A percentile compares a stretch with the other conserved stretches of the same genome.
Conservation (phyloP, 92 coral and sea anemone genomes). For the Isaurus tuberculatus region DNA sequence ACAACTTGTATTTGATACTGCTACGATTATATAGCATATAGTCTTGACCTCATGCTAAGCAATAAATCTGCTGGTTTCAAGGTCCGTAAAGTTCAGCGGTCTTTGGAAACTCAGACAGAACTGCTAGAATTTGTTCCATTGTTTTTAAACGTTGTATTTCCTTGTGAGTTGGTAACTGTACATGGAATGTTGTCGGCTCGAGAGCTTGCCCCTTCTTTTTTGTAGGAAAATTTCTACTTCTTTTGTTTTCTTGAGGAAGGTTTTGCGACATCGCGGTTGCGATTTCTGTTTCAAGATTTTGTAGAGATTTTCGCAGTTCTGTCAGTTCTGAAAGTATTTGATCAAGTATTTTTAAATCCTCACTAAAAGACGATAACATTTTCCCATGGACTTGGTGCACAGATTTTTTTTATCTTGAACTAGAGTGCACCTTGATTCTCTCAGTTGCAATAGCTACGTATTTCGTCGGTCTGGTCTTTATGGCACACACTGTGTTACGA, state of each 20-base stretch:
- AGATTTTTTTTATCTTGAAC: neutral
- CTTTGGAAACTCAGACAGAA: constrained; percentile 17
- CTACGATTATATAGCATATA: too few species aligned
- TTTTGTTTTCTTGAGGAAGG: neutral
- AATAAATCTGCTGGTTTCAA: neutral
- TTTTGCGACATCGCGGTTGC: neutral
- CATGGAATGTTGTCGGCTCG: neutral
- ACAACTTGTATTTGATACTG: too few species aligned
- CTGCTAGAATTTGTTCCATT: constrained; percentile 19
- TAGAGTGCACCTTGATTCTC: neutral
- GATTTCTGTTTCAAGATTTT: constrained; percentile 12
- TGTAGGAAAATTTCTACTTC: neutral
- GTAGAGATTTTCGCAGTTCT: constrained; percentile 4
- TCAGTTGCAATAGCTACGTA: neutral
- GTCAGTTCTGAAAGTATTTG: constrained; percentile 7
- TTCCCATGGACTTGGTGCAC: neutral
- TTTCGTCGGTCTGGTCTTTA: neutral
- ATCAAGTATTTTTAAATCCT: constrained; percentile 2
- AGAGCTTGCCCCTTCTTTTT: neutral
- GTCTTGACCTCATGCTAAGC: neutral
- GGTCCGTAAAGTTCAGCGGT: neutral
- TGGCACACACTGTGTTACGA: neutral
- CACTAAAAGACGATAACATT: neutral
- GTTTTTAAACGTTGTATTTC: constrained; percentile 31
- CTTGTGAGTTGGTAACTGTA: constrained; percentile 1